A percentile compares a stretch with the other conserved stretches of the same genome.
Conservation (phyloP, 2,888 invertebrate genomes). For the Pinctada fucata region DNA sequence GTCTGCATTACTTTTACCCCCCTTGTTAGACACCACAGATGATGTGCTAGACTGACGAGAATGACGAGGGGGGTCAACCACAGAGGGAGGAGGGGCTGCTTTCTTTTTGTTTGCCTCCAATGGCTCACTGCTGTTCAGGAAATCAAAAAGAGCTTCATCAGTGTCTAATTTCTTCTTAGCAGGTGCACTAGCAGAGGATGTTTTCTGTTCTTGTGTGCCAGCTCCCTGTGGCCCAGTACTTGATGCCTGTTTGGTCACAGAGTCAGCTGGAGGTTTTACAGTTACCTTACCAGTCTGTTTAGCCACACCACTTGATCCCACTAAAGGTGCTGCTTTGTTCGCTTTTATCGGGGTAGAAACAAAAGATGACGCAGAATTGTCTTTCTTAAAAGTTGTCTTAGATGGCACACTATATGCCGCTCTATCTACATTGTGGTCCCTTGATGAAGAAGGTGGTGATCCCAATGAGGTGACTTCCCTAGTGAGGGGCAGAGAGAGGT, state of each 20-base stretch:
- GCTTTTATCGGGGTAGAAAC: slow-evolving; percentile 47
- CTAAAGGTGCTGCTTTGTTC: slow-evolving; percentile 17
- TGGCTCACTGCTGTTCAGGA: slow-evolving; percentile 75
- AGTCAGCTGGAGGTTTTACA: slow-evolving; percentile 41
- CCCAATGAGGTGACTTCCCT: background rate
- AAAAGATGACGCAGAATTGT: slow-evolving; percentile 38
- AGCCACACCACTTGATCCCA: slow-evolving; percentile 29
- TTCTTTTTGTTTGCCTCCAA: slow-evolving; percentile 55
- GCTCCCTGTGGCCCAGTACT: background rate
- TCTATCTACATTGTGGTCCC: slow-evolving; percentile 30
- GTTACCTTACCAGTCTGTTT: slow-evolving; percentile 13
- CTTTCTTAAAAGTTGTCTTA: slow-evolving; percentile 44
- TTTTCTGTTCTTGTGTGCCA: background rate
- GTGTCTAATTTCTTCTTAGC: slow-evolving; percentile 68
- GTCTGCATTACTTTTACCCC: slow-evolving; percentile 39
- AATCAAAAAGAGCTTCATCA: slow-evolving; percentile 77
- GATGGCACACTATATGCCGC: slow-evolving; percentile 64
- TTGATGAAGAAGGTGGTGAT: background rate
- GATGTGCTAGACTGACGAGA: slow-evolving; percentile 75
- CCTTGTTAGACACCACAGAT: slow-evolving; percentile 66
- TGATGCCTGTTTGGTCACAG: slow-evolving; percentile 10
- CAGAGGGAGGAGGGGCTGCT: slow-evolving; percentile 59
- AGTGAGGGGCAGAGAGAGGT: slow-evolving; percentile 18
- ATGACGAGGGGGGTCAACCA: slow-evolving; percentile 54
- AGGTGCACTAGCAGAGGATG: background rate